A percentile compares a stretch with the other conserved stretches of the same genome.
These are phyloP conservation scores for Hydrolagus affinis DNA, from an alignment of 2,113 vertebrate genomes.

Conservation along the genomic window DNA sequence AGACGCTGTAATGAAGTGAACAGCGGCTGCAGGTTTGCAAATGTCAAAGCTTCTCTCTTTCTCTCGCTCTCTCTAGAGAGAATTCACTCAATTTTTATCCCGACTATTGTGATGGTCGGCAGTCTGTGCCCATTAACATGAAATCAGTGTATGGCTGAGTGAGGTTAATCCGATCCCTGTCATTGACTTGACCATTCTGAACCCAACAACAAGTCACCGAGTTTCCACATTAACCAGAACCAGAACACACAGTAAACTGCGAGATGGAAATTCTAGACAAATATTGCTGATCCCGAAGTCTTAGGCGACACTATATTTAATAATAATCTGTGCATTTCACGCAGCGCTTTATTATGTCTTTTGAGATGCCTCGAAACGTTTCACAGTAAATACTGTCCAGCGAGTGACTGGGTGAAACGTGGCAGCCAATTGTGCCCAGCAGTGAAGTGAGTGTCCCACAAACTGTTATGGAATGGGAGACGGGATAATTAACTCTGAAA, in stretches of 20 bases:
- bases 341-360: no score
- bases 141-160: background rate
- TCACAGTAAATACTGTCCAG: no score
- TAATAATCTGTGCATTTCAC: no score
- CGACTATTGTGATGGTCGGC: no score
- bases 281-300: background rate
- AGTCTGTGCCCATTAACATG: background rate
- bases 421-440: no score
- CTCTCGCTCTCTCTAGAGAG: background rate
- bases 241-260: background rate
- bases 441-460: no score
- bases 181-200: background rate
- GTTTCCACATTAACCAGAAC: background rate
- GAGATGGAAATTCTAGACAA: background rate
- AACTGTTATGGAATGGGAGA: no score
- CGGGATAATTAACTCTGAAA: no score
- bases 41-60: background rate
- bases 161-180: slow-evolving; percentile 5
- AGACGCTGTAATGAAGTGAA: background rate
- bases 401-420: no score
- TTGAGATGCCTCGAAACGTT: no score
- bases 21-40: background rate
- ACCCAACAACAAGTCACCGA: background rate
- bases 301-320: background rate
- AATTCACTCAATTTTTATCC: no score